A percentile compares a stretch with the other conserved stretches of the same genome.
Conservation (phyloP, 2,888 invertebrate species). For the Nephrotoma flavescens region DNA sequence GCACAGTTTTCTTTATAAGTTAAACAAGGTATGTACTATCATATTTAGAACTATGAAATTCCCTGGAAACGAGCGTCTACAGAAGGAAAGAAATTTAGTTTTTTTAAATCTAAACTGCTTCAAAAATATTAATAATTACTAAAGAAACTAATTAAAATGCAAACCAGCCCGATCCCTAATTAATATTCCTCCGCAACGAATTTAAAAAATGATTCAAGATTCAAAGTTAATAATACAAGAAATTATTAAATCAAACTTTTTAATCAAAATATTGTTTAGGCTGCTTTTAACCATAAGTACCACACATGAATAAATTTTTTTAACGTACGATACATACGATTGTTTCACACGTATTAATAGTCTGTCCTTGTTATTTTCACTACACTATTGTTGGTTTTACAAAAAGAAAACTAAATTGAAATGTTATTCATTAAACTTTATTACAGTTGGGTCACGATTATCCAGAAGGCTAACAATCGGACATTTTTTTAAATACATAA, state of each 20-base stretch:
- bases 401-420: not conserved
- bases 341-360: not conserved
- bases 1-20: no score
- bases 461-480: not conserved
- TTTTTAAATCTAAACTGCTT: not conserved
- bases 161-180: not conserved
- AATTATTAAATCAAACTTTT: not conserved
- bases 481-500: not conserved
- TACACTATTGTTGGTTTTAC: no score
- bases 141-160: not conserved
- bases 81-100: not conserved
- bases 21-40: no score
- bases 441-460: not conserved
- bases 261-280: not conserved
- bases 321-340: not conserved
- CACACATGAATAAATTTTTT: not conserved
- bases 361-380: no score
- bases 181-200: not conserved
- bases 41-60: not conserved
- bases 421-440: not conserved
- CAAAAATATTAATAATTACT: not conserved
- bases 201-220: not conserved
- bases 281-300: not conserved
- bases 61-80: not conserved
- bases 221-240: not conserved